Evolutionary conservation across 2,797 vertebrate genomes (phyloP).

Genomic region (Macropodus opercularis): DNA sequence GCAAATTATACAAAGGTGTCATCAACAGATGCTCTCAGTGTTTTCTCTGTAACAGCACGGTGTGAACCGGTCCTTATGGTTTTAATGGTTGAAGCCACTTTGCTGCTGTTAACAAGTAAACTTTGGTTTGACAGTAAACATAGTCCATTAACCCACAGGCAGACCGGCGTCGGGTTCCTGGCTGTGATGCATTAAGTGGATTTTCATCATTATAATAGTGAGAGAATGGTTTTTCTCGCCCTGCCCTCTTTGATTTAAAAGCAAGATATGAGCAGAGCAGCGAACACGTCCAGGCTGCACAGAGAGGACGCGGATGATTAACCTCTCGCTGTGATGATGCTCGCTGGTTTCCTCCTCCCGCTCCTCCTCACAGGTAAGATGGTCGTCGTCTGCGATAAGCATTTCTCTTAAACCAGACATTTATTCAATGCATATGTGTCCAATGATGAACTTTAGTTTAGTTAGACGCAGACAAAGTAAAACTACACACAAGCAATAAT

Average conservation of each 20-base stretch:
- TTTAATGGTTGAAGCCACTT: no score
- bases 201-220: neutral
- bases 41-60: no score
- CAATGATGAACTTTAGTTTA: no score
- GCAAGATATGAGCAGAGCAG: neutral
- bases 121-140: neutral
- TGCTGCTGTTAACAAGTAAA: no score
- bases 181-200: neutral
- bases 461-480: no score
- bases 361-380: slow-evolving; percentile 42
- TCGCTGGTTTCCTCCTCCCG: slow-evolving; percentile 20
- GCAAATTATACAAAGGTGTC: no score
- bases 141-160: neutral
- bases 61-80: no score
- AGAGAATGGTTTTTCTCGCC: neutral
- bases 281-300: neutral
- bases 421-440: no score
- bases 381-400: no score
- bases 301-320: slow-evolving; percentile 2
- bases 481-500: no score
- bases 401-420: no score
- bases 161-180: neutral
- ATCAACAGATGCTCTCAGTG: no score
- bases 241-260: neutral
- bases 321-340: slow-evolving; percentile 15